phyloP scores from a whole-genome alignment of 2,113 vertebrate genomes.

The Delphinus delphis region DNA sequence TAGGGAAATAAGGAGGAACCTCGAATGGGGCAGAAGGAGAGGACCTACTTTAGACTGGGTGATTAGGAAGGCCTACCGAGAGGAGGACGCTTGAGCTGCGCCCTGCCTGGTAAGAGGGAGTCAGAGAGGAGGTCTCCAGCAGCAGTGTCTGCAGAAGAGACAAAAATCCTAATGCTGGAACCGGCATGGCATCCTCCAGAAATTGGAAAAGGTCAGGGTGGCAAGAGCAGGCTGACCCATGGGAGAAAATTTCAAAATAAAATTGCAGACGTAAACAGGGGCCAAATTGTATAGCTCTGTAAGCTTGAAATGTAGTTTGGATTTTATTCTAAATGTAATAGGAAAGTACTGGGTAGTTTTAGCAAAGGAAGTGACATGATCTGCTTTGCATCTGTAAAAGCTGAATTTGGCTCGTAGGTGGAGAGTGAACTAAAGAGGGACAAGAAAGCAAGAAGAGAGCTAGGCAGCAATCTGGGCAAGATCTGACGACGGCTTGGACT shows the following conservation, averaged over 20 bases:
- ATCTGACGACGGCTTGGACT: neutral
- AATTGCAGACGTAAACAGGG: neutral
- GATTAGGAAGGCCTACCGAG: neutral
- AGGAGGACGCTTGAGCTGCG: neutral
- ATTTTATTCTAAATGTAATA: conserved; percentile 11
- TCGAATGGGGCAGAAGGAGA: neutral
- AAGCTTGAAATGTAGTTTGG: neutral
- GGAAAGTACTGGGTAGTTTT: neutral
- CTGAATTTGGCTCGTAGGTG: neutral
- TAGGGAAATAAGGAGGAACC: neutral
- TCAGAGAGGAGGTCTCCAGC: neutral
- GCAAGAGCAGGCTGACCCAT: neutral
- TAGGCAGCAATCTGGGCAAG: neutral
- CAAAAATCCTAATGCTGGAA: no score
- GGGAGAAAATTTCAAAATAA: neutral
- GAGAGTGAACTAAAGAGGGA: neutral
- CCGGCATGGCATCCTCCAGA: neutral
- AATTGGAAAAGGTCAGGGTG: neutral
- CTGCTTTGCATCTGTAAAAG: neutral
- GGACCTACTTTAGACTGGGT: neutral
- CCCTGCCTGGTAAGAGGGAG: neutral
- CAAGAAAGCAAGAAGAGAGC: neutral
- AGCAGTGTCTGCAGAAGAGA: neutral
- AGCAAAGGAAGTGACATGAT: neutral
- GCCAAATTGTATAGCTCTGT: neutral